A percentile compares a stretch with the other conserved stretches of the same genome.
Conservation (phyloP, 2,113 vertebrate genomes). For the Tor tambroides region DNA sequence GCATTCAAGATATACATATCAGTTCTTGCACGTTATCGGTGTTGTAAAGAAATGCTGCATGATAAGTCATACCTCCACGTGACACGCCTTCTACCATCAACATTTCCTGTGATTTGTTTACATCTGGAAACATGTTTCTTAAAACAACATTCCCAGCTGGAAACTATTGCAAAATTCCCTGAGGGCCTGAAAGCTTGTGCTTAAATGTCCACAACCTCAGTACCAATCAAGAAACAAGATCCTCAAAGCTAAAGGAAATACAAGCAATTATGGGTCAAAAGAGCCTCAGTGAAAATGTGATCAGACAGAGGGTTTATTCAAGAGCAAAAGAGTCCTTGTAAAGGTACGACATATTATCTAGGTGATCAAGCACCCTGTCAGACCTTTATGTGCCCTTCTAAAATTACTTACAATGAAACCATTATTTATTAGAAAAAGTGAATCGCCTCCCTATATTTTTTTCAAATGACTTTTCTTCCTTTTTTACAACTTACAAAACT, state of each 20-base stretch:
- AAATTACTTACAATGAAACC: neutral
- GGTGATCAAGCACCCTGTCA: neutral
- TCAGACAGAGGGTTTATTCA: constrained; percentile 8
- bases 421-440: neutral
- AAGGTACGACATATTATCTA: neutral
- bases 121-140: constrained; percentile 53
- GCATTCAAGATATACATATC: neutral
- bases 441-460: neutral
- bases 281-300: constrained; percentile 22
- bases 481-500: neutral
- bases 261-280: neutral
- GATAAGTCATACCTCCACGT: neutral
- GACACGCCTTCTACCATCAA: constrained; percentile 6
- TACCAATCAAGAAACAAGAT: constrained; percentile 25
- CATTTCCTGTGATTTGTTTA: constrained; percentile 37
- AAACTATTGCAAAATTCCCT: constrained; percentile 38
- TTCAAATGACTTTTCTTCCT: neutral
- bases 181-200: neutral
- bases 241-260: constrained; percentile 22
- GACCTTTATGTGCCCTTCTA: neutral
- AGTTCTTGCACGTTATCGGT: neutral
- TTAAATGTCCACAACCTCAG: constrained; percentile 16
- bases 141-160: constrained; percentile 57
- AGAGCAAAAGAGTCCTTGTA: neutral
- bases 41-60: neutral